Conservation (phyloP, 2,113 vertebrate species). For the Oryzias melastigma region DNA sequence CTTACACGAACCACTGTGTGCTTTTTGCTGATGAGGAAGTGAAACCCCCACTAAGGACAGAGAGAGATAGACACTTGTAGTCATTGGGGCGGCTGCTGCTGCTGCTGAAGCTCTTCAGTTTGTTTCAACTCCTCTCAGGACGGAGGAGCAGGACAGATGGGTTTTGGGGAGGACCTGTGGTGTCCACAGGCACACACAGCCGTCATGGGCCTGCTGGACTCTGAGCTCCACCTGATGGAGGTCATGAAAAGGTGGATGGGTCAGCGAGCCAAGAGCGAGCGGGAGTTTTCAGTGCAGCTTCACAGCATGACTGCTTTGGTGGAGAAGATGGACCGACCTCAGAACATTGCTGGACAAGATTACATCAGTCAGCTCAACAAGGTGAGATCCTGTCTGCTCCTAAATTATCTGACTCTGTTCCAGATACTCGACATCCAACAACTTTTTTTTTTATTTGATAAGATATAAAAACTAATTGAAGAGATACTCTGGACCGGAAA, state of each 20-base stretch:
- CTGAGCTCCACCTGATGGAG: conserved; percentile 91
- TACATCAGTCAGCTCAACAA: conserved; percentile 82
- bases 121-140: neutral
- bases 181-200: conserved; percentile 85
- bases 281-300: conserved; percentile 88
- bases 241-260: conserved; percentile 95
- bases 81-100: conserved; percentile 11
- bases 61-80: conserved; percentile 20
- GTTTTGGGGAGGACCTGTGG: conserved; percentile 86
- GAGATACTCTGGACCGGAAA: neutral
- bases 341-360: conserved; percentile 61
- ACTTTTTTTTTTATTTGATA: neutral
- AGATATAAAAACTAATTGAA: neutral
- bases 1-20: neutral
- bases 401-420: neutral
- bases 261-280: conserved; percentile 90
- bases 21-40: conserved; percentile 45
- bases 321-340: conserved; percentile 81
- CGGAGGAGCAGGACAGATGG: conserved; percentile 71
- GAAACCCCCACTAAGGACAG: conserved; percentile 26
- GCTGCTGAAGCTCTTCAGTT: conserved; percentile 16
- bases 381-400: conserved; percentile 63
- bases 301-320: conserved; percentile 86
- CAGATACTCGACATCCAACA: neutral
- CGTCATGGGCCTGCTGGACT: conserved; percentile 86